phyloP scores from a whole-genome alignment of 2,888 invertebrate species.

The Acleris emargana region DNA sequence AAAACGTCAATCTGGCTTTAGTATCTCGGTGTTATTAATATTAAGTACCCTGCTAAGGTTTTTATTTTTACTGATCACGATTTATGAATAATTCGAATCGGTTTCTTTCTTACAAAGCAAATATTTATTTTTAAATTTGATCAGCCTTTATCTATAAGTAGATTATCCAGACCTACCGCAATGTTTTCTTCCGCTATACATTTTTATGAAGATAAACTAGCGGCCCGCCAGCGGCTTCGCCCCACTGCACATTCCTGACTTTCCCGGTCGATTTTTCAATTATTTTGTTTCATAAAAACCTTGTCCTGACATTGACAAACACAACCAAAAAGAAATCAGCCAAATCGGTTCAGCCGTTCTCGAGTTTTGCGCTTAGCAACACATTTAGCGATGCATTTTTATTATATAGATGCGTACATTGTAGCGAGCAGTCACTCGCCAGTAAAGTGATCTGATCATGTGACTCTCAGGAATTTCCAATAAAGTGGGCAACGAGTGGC shows the following conservation, averaged over 20 bases:
- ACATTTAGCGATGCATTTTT: too few species aligned
- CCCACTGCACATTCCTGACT: too few species aligned
- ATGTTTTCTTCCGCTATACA: not conserved
- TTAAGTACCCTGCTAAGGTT: not conserved
- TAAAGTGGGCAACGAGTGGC: slow-evolving; percentile 15
- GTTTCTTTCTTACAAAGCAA: not conserved
- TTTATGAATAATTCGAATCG: slow-evolving; percentile 1
- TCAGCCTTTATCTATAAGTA: not conserved
- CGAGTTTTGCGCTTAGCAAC: too few species aligned
- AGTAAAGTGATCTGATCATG: slow-evolving; percentile 29
- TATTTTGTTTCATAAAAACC: too few species aligned
- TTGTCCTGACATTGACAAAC: too few species aligned
- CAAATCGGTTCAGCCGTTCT: too few species aligned
- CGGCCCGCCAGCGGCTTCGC: too few species aligned
- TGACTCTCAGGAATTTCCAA: slow-evolving; percentile 24
- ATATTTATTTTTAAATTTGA: not conserved
- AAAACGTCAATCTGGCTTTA: slow-evolving; percentile 31
- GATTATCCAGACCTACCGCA: slow-evolving; percentile 4
- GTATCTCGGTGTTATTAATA: slow-evolving; percentile 14
- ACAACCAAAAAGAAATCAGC: too few species aligned
- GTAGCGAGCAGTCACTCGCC: slow-evolving; percentile 22
- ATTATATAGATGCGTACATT: not conserved
- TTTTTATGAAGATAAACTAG: slow-evolving; percentile 23
- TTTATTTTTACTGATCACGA: slow-evolving; percentile 7
- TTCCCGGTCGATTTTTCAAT: too few species aligned